Evolutionary conservation across 2,113 vertebrate species (phyloP), one percentile per base, ranked within the genome.

Genomic region (Eolophus roseicapilla): DNA sequence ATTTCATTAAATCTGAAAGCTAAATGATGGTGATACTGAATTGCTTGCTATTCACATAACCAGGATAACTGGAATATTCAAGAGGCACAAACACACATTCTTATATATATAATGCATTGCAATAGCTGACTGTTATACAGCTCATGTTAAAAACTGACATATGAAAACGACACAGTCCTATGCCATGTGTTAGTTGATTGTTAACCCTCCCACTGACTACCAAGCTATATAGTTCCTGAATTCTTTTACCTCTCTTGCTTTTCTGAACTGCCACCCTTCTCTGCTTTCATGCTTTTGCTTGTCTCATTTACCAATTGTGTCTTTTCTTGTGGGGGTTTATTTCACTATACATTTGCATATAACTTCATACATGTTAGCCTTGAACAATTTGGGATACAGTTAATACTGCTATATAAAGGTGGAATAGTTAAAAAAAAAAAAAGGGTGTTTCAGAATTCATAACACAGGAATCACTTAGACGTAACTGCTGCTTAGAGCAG

Each of bases 1-100:
- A 82, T 86, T 96, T 95, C 92, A 93, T 95, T 92, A 78, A 83
- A 77, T 77, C 75, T 41, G 62, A 95, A 92, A 81, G 74, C 52
- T 95, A 94, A 94, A 71, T 90, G 77, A 92, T 60, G 13, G 31
- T 89, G 52, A 3, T 7, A 46, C 67, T 90, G 69, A 89, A 89
- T 55, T 57, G 27, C 88, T 96, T 94, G 65, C 27, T 78, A 43
- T 50, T 92, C 80, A 74, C 43, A 74, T 47, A 91, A 84, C 29
- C 8, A 80, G 59, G 27, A 78, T 71, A 86, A 88, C 52, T 73
- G 47, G 23, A 90, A 90, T 82, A 81, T 76, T 94, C 52, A 89
- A 57, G 62, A 49, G 12, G 28, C 31, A 50, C 7, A 71, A 57
- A n/a, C 33, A 70, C 10, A 21, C 1, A 17, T 70, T 55, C 17